Base-by-base conservation (phyloP, 2,888 invertebrate species). In the Emmelina monodactyla region DNA sequence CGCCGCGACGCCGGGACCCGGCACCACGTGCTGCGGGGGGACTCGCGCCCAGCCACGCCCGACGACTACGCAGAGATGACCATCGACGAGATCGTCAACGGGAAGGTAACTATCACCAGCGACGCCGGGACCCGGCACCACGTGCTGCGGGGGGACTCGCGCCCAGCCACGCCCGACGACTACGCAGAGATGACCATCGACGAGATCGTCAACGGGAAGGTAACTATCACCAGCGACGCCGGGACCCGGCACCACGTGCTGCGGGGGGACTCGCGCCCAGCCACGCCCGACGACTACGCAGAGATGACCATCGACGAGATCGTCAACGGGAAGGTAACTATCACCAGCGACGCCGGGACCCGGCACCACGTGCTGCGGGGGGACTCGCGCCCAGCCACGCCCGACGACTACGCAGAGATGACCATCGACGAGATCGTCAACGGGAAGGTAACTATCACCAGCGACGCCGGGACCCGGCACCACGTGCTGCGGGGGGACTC, bases 371-470 rank as follows among this genome's bases (percentile, higher is more conserved):
- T 40, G 28, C 41, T 37, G 34, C 35, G 33, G 35, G 35, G n/a
- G n/a, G n/a, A n/a, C n/a, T n/a, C n/a, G n/a, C n/a, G n/a, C n/a
- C n/a, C n/a, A n/a, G n/a, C n/a, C n/a, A n/a, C n/a, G n/a, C n/a
- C n/a, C 37, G 64, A 65, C 38, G 46, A 85, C 43, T 90, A 85
- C 62, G 85, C 86, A 1, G 83, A 89, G 51, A 91, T 98, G 89
- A 91, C 92, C n/a, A 85, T 97, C 45, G 87, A 95, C 65, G 95
- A 99, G 75, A 98, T 99, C 54, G 92, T 99, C 51, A 98, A 97
- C 67, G 99, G 98, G 58, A 92, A 93, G 82, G 89, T 91, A 57
- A 14, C 4, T 11, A n/a, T 11, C 11, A n/a, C 28, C 28, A 4
- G 87, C 49, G 91, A 92, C 58, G 87, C 92, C 34, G 73, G 76